phyloP scores from a whole-genome alignment of 2,797 vertebrate genomes.

The Sebastes oblongus region DNA sequence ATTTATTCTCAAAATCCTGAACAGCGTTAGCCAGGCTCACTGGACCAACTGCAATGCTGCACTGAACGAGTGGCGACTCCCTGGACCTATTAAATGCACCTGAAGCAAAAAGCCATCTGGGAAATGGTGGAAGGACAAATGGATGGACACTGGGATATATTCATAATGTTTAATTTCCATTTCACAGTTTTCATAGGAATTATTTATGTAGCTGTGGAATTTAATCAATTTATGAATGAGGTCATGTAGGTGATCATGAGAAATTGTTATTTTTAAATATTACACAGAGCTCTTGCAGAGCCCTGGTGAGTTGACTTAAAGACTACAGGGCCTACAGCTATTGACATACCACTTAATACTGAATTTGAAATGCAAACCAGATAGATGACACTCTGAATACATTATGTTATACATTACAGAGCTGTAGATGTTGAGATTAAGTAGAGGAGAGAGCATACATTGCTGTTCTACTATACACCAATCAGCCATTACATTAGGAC shows the following conservation, averaged over 20 bases:
- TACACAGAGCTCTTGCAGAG: constrained; percentile 13
- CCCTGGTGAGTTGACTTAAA: constrained; percentile 26
- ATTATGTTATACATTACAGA: constrained; percentile 11
- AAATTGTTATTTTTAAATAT: constrained; percentile 41
- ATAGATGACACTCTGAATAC: constrained; percentile 31
- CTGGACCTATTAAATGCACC: constrained; percentile 19
- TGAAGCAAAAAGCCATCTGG: constrained; percentile 34
- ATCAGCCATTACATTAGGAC: too few relatives aligned
- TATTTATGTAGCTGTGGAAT: constrained; percentile 15
- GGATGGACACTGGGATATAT: constrained; percentile 10
- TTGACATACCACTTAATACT: constrained; percentile 30
- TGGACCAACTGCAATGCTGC: constrained; percentile 30
- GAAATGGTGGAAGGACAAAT: constrained; percentile 9
- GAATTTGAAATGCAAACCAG: constrained; percentile 58
- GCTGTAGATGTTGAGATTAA: constrained; percentile 23
- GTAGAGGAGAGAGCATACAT: constrained; percentile 1
- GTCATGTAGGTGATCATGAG: constrained; percentile 2
- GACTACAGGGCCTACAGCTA: constrained; percentile 37
- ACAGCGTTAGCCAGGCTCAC: constrained; percentile 4
- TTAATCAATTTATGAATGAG: constrained; percentile 22
- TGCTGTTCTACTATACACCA: background rate
- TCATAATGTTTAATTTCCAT: constrained; percentile 33
- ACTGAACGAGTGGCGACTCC: constrained; percentile 20
- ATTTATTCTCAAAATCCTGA: constrained; percentile 9
- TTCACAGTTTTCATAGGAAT: constrained; percentile 19